A percentile compares a stretch with the other conserved stretches of the same genome.
phyloP scores from a whole-genome alignment of 2,113 vertebrate species.

The Picathartes gymnocephalus region DNA sequence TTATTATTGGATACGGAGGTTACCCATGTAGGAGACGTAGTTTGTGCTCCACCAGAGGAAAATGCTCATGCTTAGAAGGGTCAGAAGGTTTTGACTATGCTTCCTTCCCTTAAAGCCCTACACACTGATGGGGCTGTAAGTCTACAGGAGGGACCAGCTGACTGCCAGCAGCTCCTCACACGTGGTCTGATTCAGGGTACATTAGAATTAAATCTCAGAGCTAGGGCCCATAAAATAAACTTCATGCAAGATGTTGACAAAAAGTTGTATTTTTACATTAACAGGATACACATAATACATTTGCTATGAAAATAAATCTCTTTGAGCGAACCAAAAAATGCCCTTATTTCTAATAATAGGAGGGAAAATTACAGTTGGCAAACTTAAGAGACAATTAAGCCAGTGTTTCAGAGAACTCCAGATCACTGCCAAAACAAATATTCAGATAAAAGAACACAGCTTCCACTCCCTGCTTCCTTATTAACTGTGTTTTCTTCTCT shows the following conservation, averaged over 20 bases:
- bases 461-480: conserved; percentile 52
- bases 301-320: conserved; percentile 40
- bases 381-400: conserved; percentile 40
- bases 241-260: not conserved
- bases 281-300: not conserved
- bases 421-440: conserved; percentile 64
- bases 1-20: not conserved
- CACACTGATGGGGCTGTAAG: not conserved
- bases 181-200: not conserved
- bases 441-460: conserved; percentile 48
- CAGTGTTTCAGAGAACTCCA: conserved; percentile 48
- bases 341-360: conserved; percentile 57
- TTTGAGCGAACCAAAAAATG: conserved; percentile 1
- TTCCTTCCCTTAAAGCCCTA: not conserved
- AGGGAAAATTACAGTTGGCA: conserved; percentile 59
- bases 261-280: conserved; percentile 16
- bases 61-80: not conserved
- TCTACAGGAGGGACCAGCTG: not conserved
- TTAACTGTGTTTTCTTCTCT: conserved; percentile 52
- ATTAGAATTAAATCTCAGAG: not conserved
- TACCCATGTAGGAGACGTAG: not conserved
- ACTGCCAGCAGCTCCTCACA: not conserved
- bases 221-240: not conserved
- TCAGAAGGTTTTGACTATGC: not conserved
- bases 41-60: not conserved